These are phyloP conservation scores for Miopithecus talapoin DNA, from an alignment of 2,797 vertebrate species.

Conservation along the genomic window DNA sequence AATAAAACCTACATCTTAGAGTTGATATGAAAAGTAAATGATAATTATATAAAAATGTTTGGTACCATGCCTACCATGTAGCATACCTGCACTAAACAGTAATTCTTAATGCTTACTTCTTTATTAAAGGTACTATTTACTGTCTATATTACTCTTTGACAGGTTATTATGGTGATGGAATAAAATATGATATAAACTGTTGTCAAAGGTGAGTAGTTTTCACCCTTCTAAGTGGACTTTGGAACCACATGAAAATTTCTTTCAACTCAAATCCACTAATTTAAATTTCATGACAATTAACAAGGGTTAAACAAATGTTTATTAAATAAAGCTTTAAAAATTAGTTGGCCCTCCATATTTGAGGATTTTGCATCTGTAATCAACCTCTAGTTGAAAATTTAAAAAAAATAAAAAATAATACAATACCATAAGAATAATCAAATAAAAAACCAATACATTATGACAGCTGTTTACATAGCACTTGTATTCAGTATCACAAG, in stretches of 20 bases:
- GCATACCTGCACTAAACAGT: not conserved
- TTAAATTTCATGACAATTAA: not conserved
- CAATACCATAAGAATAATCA: not conserved
- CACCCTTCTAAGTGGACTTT: not conserved
- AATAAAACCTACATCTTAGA: constrained; percentile 37
- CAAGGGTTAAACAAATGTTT: not conserved
- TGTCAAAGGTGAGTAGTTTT: constrained; percentile 12
- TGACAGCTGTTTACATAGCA: not conserved
- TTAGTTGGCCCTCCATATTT: not conserved
- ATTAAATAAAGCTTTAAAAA: constrained; percentile 2
- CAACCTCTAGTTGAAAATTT: not conserved
- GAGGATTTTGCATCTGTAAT: not conserved
- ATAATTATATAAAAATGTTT: constrained; percentile 35
- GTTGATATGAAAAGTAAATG: not conserved
- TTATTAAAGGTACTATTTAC: not conserved
- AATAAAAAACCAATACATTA: not conserved
- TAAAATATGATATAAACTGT: not conserved
- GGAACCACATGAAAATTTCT: not conserved
- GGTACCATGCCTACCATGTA: not conserved
- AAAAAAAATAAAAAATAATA: not conserved
- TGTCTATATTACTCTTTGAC: constrained; percentile 15
- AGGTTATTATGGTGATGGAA: not conserved
- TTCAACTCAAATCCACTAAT: not conserved
- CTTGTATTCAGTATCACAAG: not conserved
- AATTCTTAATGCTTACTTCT: not conserved